Evolutionary conservation across 2,888 invertebrate species (phyloP), one percentile per base, ranked within the genome.

Genomic region (Drosophila pegasa): DNA sequence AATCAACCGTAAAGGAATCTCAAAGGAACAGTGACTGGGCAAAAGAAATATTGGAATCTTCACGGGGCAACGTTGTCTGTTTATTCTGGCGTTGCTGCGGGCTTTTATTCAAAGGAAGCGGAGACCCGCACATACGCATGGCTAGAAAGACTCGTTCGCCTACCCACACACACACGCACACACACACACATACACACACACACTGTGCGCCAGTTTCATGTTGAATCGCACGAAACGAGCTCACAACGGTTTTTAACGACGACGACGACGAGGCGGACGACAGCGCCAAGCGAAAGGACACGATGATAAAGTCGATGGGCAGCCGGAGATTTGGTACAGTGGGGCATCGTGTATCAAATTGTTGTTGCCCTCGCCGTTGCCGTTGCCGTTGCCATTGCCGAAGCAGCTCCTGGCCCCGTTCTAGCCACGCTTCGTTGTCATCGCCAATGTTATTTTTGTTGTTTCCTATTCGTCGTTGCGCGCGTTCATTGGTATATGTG

Each of bases 401-500:
- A 67, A 58, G 45, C 61, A 70, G 60, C 57, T 58, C 8, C 40
- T 66, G 67, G 66, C 35, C 63, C 59, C 52, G 41, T 64, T 73
- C 56, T 52, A 73, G 71, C 38, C 64, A 60, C 38, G 55, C 62
- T 78, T 73, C 73, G 75, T 67, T 69, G 69, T 75, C 88, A 80
- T 76, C 87, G 87, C 74, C 84, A 87, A 84, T 84, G 85, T 87
- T 79, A 83, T 88, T 86, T 86, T 88, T 88, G 87, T 83, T 83
- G 88, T 73, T 83, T 83, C 80, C 84, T 71, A 62, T 70, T 33
- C 48, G 48, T 61, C 76, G 69, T 79, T 66, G 58, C 59, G 78
- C 59, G 75, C 62, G 52, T 58, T 57, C 60, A 33, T 45, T 78
- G 59, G 78, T 78, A 84, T 87, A 88, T 87, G 87, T 85, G 84